Evolutionary conservation across 1,140 invertebrate species (phyloP), one percentile per base, ranked within the genome.

Genomic region (Mamestra configurata): DNA sequence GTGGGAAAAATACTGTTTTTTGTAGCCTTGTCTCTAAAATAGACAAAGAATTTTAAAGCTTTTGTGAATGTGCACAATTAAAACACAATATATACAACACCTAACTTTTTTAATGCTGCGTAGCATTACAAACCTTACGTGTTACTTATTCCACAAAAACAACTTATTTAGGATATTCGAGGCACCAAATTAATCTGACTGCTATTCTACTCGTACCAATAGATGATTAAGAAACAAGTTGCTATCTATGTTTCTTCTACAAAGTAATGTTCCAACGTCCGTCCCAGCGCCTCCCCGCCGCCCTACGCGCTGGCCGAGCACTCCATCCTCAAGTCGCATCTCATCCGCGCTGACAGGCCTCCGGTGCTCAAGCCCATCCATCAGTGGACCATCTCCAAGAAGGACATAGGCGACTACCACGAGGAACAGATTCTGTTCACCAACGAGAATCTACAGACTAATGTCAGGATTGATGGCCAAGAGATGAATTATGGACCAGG

Each of bases 351-450:
- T 6, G 90, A 88, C 27, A 77, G 90, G 0, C 80, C 43, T 49
- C 43, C 78, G 57, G 53, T 83, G 6, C 77, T 92, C 55, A 95
- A 95, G 55, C 90, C 92, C 0, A 84, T 93, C 18, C 94, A 95
- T 35, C 95, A 95, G 35, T 95, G 94, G 95, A 95, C 94, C 0
- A 95, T 95, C 73, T 94, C 92, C 0, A 95, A 95, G 86, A 95
- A 95, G 73, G 93, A 95, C 79, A 91, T 92, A 0, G 93, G 91
- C 0, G 94, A 95, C 35, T 92, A 92, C 15, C 92, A 94, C 6
- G 94, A 95, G 64, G 93, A 95, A 73, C 92, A 94, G 76, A 93
- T 95, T 18, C 82, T 95, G n/a, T 95, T 94, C 79, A 95, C 94
- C 0, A 95, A 95, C 78, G 94, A 95, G 55, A 94, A 95, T 75